Evolutionary conservation across 2,113 vertebrate genomes (phyloP).

Genomic region (Actenoides lindsayi): DNA sequence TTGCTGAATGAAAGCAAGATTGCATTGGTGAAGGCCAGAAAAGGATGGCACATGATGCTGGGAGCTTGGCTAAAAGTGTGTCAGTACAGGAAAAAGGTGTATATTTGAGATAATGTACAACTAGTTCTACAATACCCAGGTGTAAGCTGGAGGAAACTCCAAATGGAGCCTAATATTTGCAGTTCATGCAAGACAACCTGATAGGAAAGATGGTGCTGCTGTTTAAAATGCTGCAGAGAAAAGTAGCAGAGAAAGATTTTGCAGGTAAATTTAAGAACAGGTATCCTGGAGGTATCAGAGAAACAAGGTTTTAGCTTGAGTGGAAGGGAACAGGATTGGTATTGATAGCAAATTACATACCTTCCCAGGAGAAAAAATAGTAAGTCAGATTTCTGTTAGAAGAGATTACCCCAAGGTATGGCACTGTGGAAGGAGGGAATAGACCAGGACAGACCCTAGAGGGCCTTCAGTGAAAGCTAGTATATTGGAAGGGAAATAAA

Average conservation of each 20-base stretch:
- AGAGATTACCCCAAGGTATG: background rate
- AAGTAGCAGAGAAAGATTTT: background rate
- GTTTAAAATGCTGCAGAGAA: background rate
- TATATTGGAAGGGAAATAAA: constrained; percentile 2
- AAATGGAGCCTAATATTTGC: background rate
- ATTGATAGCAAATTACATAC: constrained; percentile 33
- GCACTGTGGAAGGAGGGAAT: background rate
- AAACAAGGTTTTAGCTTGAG: background rate
- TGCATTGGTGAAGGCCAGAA: background rate
- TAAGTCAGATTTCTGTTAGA: constrained; percentile 21
- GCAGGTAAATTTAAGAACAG: background rate
- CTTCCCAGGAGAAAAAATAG: background rate
- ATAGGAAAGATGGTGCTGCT: background rate
- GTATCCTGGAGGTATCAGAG: background rate
- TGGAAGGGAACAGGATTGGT: background rate
- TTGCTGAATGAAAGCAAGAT: background rate
- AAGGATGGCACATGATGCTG: background rate
- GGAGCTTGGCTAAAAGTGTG: background rate
- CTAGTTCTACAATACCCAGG: background rate
- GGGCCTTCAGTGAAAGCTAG: background rate
- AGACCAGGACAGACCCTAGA: background rate
- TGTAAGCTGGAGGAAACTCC: background rate
- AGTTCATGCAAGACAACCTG: background rate
- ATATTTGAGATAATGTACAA: background rate
- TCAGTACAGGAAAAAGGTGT: background rate